Percentiles rank a stretch among this genome's conserved stretches.
These are phyloP conservation scores for Hozukius guyotensis DNA, from an alignment of 2,797 vertebrate genomes.

Conservation along the genomic window DNA sequence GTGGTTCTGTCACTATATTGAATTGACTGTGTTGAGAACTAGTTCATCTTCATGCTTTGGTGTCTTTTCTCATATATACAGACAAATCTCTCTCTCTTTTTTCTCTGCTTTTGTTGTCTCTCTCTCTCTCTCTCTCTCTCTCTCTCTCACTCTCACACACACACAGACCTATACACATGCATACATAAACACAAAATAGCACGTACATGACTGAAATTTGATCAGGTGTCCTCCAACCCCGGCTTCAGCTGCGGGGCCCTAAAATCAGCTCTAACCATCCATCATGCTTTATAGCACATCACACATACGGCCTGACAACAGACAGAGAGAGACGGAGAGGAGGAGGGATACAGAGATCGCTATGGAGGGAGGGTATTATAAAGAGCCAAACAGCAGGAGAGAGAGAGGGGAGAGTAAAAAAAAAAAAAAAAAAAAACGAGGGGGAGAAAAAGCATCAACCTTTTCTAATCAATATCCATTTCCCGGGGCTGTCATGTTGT, in stretches of 20 bases:
- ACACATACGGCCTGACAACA: constrained; percentile 58
- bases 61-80: neutral
- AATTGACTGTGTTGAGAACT: constrained; percentile 36
- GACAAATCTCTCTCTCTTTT: neutral
- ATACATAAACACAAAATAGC: neutral
- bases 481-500: constrained; percentile 83
- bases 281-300: constrained; percentile 75
- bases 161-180: neutral
- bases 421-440: neutral
- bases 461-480: constrained; percentile 88
- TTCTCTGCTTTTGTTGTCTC: neutral
- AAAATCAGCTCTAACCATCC: constrained; percentile 73
- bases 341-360: constrained; percentile 10
- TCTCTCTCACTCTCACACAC: neutral
- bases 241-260: constrained; percentile 61
- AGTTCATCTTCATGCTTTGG: constrained; percentile 48
- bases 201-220: constrained; percentile 58
- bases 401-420: neutral
- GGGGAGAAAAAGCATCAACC: constrained; percentile 64
- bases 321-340: constrained; percentile 33
- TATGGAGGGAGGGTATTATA: constrained; percentile 48
- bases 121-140: neutral
- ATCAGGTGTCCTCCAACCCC: constrained; percentile 65
- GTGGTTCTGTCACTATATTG: constrained; percentile 36
- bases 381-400: constrained; percentile 36